Base-by-base conservation (phyloP, 2,888 invertebrate species). In the Leptopilina syphax region DNA sequence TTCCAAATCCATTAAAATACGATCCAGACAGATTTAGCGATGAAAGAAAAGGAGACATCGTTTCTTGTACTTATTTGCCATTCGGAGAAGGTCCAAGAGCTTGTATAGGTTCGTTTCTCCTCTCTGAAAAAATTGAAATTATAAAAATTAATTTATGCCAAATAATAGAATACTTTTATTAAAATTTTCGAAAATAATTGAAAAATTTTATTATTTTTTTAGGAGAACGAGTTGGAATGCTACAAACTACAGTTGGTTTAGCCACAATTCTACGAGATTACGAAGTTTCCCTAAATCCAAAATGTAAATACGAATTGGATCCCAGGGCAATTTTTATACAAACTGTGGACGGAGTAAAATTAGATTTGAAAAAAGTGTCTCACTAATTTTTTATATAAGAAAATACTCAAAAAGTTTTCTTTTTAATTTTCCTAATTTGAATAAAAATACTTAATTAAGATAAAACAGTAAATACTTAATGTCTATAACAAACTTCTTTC, bases 21-120 rank as follows among this genome's bases (percentile, higher is more conserved):
- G 86, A 90, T 83, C 90, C 90, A 3, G 89, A 90, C 34, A 85
- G 90, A 81, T 90, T 90, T 50, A 88, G 85, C 47, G 89, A 90
- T 0, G 86, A 87, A 34, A 84, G 85, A 41, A 90, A 90, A 63
- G 34, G 79, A 4, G 85, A 88, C 1, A 88, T 90, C 10, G 76
- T 78, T 47, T 82, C 84, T 0, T 86, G 79, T 57, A 86, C 88
- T 7, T 90, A 86, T 54, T 81, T 90, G 83, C 89, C 89, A 0
- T 90, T 90, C 47, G 90, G 90, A 47, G 88, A 89, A 5, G 89
- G 90, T 10, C 89, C 87, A 7, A 85, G 88, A 81, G 76, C 78
- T 76, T 89, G 89, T 60, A 85, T 89, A 18, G 89, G 90, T 89
- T 57, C 73, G 76, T 73, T 73, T 18, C 34, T 18, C 9, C 34